Evolutionary conservation across 2,797 vertebrate genomes (phyloP), one percentile per base, ranked within the genome.

Genomic region (Delichon dasypus): DNA sequence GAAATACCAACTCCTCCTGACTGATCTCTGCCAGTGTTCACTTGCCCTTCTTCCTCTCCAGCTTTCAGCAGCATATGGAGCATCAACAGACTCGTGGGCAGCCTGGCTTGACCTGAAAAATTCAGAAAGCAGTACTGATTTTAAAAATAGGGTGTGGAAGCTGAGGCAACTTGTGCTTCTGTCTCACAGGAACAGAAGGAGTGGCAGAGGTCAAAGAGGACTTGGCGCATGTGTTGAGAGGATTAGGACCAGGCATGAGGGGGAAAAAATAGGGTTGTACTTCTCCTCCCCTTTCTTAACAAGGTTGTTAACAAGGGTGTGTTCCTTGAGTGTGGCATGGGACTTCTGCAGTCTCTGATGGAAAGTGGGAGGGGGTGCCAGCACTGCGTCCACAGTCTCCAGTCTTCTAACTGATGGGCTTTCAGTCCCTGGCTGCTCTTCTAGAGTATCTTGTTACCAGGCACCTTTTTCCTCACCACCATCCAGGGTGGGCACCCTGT

Each of bases 41-140:
- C 62, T 92, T 94, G 93, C 73, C 73, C 65, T 92, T 91, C 76
- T 91, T 95, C 87, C 87, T 95, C n/a, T 72, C 36, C 85, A 85
- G 66, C 82, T 93, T 93, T 89, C 70, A 81, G 93, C 68, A 87
- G 67, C 90, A 91, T 89, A 95, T 92, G 89, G 94, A 92, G 70
- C 53, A 93, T 89, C 79, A 88, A 72, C 70, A 91, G 76, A 64
- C 66, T 94, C 19, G 73, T 88, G 70, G 90, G 85, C 73, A 92
- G 89, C 90, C 88, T 93, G 70, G 55, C 87, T 86, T 95, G 91
- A 90, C 94, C 89, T 86, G 89, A 94, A 93, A 96, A 95, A 92
- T 78, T 67, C 40, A 74, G 89, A 93, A 95, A 83, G 87, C 87
- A n/a, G 80, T 66, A 42, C 85, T 32, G 51, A 53, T 88, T 92